Percentiles rank a stretch among this genome's conserved stretches.
phyloP scores from a whole-genome alignment of 2,888 invertebrate genomes.

The Stictocephala bisonia region DNA sequence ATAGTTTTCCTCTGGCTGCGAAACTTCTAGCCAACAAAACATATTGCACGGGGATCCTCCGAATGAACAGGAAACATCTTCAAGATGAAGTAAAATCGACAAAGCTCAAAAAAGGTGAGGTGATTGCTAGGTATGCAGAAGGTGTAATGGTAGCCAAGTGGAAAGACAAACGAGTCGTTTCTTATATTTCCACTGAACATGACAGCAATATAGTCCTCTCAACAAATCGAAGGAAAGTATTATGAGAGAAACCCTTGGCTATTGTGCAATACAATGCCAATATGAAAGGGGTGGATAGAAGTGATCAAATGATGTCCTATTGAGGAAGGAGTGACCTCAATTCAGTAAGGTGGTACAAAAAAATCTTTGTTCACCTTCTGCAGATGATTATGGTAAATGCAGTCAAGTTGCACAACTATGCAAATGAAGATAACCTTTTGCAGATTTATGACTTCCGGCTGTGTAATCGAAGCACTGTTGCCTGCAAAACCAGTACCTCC shows the following conservation, averaged over 20 bases:
- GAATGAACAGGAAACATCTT: slow-evolving; percentile 21
- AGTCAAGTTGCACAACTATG: neutral
- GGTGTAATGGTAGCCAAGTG: slow-evolving; percentile 6
- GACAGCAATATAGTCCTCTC: neutral
- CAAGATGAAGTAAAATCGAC: slow-evolving; percentile 24
- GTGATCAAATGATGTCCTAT: slow-evolving; percentile 26
- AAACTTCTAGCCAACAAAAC: neutral
- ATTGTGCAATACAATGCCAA: slow-evolving; percentile 18
- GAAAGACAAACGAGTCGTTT: slow-evolving; percentile 11
- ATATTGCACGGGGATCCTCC: slow-evolving; percentile 35
- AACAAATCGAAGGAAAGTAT: neutral
- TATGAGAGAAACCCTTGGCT: neutral
- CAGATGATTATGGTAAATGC: slow-evolving; percentile 6
- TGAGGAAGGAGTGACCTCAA: slow-evolving; percentile 1
- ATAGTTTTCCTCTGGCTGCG: neutral
- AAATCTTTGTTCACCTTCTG: slow-evolving; percentile 6
- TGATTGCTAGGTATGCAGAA: neutral
- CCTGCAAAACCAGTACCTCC: neutral
- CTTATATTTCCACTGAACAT: slow-evolving; percentile 8
- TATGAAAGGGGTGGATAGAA: slow-evolving; percentile 35
- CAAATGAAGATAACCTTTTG: neutral
- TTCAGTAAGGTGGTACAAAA: slow-evolving; percentile 20
- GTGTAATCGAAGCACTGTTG: neutral
- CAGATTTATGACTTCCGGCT: neutral
- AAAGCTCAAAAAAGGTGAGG: slow-evolving; percentile 41